These are phyloP conservation scores for Akabosia matsudoensis DNA, from an alignment of 1,140 invertebrate species.

Conservation along the genomic window DNA sequence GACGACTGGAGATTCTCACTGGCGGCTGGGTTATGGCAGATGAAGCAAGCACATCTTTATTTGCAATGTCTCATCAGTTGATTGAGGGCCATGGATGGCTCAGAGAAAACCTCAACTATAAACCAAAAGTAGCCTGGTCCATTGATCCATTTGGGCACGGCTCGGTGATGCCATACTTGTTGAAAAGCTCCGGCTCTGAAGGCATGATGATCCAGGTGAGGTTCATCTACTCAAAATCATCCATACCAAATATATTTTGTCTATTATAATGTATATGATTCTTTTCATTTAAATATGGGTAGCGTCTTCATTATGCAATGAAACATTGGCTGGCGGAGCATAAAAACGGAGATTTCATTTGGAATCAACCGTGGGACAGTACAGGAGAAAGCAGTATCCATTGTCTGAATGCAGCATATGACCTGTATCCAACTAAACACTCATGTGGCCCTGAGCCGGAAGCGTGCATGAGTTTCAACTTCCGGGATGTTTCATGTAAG, in stretches of 20 bases:
- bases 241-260: too few relatives aligned
- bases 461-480: conserved; percentile 83
- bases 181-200: conserved; percentile 68
- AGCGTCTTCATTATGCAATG: conserved; percentile 63
- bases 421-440: conserved; percentile 92
- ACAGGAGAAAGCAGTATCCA: conserved; percentile 61
- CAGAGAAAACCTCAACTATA: conserved; percentile 51
- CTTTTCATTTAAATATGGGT: conserved; percentile 13
- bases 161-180: conserved; percentile 76
- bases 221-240: too few relatives aligned
- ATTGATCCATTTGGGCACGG: conserved; percentile 79
- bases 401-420: conserved; percentile 88
- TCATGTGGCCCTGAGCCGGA: conserved; percentile 37
- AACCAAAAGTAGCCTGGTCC: background rate
- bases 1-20: conserved; percentile 89
- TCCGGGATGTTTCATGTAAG: conserved; percentile 74
- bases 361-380: conserved; percentile 68
- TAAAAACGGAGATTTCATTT: conserved; percentile 56
- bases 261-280: too few relatives aligned
- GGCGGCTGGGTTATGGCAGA: conserved; percentile 99
- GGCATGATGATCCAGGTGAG: conserved; percentile 69
- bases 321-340: conserved; percentile 82
- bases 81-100: conserved; percentile 94
- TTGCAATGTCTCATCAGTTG: conserved; percentile 89
- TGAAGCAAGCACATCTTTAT: conserved; percentile 90